Conservation (phyloP, 2,113 vertebrate species). For the Burhinus oedicnemus region DNA sequence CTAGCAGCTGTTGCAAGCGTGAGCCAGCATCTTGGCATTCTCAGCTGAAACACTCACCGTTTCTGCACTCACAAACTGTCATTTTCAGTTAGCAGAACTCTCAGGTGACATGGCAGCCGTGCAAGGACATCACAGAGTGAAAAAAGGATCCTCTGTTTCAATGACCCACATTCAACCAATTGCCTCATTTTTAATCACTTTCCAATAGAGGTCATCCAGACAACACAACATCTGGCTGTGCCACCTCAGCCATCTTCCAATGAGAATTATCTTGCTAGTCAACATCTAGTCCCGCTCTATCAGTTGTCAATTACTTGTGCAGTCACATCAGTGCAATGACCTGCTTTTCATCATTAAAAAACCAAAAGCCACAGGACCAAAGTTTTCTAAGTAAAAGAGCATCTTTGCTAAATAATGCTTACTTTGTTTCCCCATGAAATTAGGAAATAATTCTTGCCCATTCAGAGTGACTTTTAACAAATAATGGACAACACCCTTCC, state of each 20-base stretch:
- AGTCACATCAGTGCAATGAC: background rate
- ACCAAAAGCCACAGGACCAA: background rate
- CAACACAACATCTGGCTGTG: constrained; percentile 35
- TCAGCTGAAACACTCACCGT: background rate
- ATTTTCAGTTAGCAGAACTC: background rate
- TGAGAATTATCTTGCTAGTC: background rate
- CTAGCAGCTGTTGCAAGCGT: constrained; percentile 29
- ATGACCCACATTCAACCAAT: background rate
- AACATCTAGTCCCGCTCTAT: background rate
- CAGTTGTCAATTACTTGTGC: background rate
- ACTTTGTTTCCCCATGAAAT: rapidly evolving
- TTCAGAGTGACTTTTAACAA: background rate
- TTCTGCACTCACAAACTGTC: background rate
- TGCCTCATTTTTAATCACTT: constrained; percentile 27
- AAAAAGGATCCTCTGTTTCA: background rate
- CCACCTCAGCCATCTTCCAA: background rate
- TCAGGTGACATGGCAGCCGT: background rate
- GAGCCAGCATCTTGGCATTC: constrained; percentile 53
- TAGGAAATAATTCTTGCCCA: background rate
- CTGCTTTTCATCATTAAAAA: background rate
- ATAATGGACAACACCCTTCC: background rate
- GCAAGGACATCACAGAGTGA: background rate
- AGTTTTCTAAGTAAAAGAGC: background rate
- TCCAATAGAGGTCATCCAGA: background rate
- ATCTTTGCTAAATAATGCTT: background rate